A percentile compares a stretch with the other conserved stretches of the same genome.
Evolutionary conservation across 2,888 invertebrate species (phyloP).

Genomic region (Fissipunctia ypsillon): DNA sequence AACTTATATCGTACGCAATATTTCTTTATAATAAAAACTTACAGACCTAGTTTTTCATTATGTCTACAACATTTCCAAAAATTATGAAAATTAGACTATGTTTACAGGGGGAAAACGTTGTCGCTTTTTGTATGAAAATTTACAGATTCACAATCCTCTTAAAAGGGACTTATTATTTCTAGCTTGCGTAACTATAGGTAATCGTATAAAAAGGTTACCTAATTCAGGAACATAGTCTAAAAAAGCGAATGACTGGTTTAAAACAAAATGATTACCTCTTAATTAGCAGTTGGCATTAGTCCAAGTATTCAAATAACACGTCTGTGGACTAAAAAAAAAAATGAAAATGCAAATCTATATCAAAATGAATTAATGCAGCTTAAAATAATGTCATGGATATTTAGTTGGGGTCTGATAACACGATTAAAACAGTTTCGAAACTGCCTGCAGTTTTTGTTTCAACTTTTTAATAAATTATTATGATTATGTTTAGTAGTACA

Average conservation of each 20-base stretch:
- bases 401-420: not conserved
- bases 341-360: too few species aligned
- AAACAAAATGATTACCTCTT: conserved; percentile 36
- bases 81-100: too few species aligned
- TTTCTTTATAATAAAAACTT: too few species aligned
- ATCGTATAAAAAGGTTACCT: conserved; percentile 20
- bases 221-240: conserved; percentile 43
- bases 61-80: too few species aligned
- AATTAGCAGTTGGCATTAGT: conserved; percentile 33
- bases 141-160: too few species aligned
- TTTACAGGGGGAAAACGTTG: too few species aligned
- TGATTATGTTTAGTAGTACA: not conserved
- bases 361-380: not conserved
- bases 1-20: too few species aligned
- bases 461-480: not conserved
- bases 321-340: conserved; percentile 11
- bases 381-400: conserved; percentile 50
- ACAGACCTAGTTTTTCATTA: too few species aligned
- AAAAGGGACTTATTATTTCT: not conserved
- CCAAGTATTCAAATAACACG: conserved; percentile 26
- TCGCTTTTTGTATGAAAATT: too few species aligned
- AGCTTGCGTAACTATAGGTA: not conserved
- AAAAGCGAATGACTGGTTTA: conserved; percentile 59
- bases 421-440: conserved; percentile 9
- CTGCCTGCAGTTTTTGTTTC: not conserved